Percentiles rank a stretch among this genome's conserved stretches.
These are phyloP conservation scores for Perodicticus potto DNA, from an alignment of 2,797 vertebrate species.

Conservation along the genomic window DNA sequence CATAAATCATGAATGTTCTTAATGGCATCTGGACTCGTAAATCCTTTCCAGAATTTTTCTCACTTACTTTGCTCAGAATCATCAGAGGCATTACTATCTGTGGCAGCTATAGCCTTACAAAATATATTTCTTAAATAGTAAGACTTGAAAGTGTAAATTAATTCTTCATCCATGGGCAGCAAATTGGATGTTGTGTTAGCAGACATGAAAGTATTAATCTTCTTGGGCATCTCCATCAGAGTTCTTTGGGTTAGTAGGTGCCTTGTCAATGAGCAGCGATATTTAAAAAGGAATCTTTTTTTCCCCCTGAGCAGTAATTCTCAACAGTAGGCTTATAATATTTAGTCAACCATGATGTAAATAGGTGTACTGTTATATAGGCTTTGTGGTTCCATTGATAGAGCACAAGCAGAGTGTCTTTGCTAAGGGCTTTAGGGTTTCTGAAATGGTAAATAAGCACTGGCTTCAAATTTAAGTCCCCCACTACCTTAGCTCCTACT, in stretches of 20 bases:
- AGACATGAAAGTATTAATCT: background rate
- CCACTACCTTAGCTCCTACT: background rate
- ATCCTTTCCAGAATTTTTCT: background rate
- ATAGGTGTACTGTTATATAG: background rate
- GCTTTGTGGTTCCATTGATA: background rate
- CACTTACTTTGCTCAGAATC: background rate
- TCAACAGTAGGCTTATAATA: background rate
- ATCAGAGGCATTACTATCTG: background rate
- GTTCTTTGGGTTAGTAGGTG: background rate
- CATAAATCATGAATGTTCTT: background rate
- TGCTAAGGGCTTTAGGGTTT: background rate
- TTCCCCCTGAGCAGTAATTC: background rate
- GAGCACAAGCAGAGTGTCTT: background rate
- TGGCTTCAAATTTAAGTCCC: background rate
- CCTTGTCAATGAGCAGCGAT: background rate
- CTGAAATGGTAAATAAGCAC: background rate
- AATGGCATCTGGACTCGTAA: background rate
- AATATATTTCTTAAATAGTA: background rate
- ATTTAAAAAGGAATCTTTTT: background rate
- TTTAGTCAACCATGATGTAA: background rate
- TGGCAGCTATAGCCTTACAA: background rate
- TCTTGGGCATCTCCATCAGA: background rate
- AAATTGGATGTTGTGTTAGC: background rate
- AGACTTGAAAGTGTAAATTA: background rate
- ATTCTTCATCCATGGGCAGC: background rate